Conservation (phyloP, 2,113 vertebrate species). For the Solea solea region DNA sequence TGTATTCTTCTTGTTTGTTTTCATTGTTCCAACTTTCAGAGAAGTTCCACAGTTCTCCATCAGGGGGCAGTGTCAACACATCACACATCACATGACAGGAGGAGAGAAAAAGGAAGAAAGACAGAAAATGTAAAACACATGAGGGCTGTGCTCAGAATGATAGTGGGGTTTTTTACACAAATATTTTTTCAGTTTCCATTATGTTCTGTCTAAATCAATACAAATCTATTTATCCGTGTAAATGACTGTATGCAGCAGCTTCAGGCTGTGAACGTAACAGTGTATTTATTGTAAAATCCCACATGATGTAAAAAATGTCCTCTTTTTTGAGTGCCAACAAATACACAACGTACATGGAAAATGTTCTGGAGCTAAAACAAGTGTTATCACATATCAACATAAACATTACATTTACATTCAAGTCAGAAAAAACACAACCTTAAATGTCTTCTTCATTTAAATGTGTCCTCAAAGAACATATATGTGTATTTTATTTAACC, state of each 20-base stretch:
- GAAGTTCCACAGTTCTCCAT: conserved; percentile 54
- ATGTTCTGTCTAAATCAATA: not conserved
- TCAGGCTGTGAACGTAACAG: not conserved
- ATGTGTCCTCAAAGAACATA: too few relatives aligned
- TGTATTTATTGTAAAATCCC: not conserved
- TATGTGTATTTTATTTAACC: too few relatives aligned
- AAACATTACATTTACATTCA: too few relatives aligned
- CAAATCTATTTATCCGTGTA: conserved; percentile 2
- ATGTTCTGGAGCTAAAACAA: too few relatives aligned
- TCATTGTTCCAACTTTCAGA: conserved; percentile 28
- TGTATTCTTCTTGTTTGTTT: conserved; percentile 58
- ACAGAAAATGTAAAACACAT: conserved; percentile 49
- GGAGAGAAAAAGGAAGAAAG: not conserved
- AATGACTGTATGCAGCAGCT: not conserved
- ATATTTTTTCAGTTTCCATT: not conserved
- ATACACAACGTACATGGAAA: too few relatives aligned
- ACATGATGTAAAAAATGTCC: too few relatives aligned
- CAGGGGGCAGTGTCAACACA: conserved; percentile 59
- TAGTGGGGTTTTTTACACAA: not conserved
- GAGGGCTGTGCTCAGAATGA: conserved; percentile 7
- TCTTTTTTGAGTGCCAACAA: too few relatives aligned
- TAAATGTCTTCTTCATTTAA: too few relatives aligned
- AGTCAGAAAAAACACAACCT: too few relatives aligned
- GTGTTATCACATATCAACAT: too few relatives aligned
- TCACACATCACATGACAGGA: conserved; percentile 23